phyloP scores from a whole-genome alignment of 2,888 invertebrate species.

The Acanthoscelides obtectus region DNA sequence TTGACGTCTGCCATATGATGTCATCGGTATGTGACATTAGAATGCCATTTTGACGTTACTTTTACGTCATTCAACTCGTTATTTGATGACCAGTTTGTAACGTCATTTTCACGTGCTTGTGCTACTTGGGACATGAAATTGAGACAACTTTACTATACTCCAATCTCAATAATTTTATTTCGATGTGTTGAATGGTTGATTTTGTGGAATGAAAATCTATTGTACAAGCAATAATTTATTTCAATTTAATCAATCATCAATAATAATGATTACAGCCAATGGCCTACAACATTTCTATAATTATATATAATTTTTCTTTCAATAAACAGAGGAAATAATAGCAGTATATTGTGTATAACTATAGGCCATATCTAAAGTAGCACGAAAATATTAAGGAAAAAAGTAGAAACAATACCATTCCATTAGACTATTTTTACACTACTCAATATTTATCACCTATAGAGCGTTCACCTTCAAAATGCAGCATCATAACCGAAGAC shows the following conservation, averaged over 20 bases:
- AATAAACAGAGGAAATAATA: constrained; percentile 4
- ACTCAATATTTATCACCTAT: not conserved
- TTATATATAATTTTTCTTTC: constrained; percentile 13
- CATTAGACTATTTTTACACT: not conserved
- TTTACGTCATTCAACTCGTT: no score
- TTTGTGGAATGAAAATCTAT: not conserved
- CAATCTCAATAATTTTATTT: no score
- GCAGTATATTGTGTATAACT: constrained; percentile 33
- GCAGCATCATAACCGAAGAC: not conserved
- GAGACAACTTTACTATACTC: no score
- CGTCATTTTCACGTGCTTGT: no score
- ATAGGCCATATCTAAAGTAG: constrained; percentile 32
- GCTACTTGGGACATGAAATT: no score
- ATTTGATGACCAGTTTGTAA: no score
- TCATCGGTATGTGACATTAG: no score
- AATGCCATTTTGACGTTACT: no score
- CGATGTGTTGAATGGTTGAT: no score
- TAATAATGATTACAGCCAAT: constrained; percentile 44
- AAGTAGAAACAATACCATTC: constrained; percentile 4
- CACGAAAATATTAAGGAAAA: constrained; percentile 18
- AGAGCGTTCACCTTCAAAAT: not conserved
- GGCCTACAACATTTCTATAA: constrained; percentile 44
- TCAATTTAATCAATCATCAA: constrained; percentile 38
- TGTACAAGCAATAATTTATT: constrained; percentile 48
- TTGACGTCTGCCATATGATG: no score